These are phyloP conservation scores for Neria commutata DNA, from an alignment of 2,888 invertebrate species.

Conservation along the genomic window DNA sequence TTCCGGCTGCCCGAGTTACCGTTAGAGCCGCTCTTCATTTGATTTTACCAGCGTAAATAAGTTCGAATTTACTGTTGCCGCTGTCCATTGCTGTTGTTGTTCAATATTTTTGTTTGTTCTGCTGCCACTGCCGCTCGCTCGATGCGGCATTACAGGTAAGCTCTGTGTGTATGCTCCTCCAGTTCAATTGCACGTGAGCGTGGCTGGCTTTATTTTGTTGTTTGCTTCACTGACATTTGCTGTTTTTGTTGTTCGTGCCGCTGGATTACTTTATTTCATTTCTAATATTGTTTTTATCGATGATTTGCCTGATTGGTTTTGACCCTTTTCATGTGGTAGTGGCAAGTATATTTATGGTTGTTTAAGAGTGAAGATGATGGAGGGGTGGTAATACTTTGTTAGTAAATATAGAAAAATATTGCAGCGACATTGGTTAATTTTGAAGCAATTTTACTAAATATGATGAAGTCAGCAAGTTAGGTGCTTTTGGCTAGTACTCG, in stretches of 20 bases:
- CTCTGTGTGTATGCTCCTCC: conserved; percentile 25
- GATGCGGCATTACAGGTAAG: conserved; percentile 6
- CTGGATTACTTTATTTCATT: conserved; percentile 9
- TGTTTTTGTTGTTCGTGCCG: conserved; percentile 9
- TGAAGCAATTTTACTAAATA: too few relatives aligned
- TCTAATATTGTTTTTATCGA: conserved; percentile 19
- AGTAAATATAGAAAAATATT: too few relatives aligned
- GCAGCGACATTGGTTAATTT: too few relatives aligned
- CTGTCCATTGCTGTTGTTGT: background rate
- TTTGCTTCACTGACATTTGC: too few relatives aligned
- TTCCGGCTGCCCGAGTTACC: conserved; percentile 6
- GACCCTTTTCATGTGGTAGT: conserved; percentile 32
- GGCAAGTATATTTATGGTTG: too few relatives aligned
- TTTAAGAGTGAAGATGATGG: too few relatives aligned
- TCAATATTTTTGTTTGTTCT: background rate
- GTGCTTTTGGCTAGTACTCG: too few relatives aligned
- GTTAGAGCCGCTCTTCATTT: conserved; percentile 8
- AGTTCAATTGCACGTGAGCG: conserved; percentile 41
- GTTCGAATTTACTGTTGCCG: conserved; percentile 33
- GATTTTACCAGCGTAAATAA: conserved; percentile 29
- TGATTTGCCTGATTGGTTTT: conserved; percentile 35
- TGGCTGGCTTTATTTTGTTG: conserved; percentile 33
- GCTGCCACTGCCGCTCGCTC: background rate
- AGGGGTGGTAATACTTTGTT: too few relatives aligned
- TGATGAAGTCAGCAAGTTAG: too few relatives aligned